These are phyloP conservation scores for Stegophylla sp. DNA, from an alignment of 2,888 invertebrate genomes.

Conservation along the genomic window DNA sequence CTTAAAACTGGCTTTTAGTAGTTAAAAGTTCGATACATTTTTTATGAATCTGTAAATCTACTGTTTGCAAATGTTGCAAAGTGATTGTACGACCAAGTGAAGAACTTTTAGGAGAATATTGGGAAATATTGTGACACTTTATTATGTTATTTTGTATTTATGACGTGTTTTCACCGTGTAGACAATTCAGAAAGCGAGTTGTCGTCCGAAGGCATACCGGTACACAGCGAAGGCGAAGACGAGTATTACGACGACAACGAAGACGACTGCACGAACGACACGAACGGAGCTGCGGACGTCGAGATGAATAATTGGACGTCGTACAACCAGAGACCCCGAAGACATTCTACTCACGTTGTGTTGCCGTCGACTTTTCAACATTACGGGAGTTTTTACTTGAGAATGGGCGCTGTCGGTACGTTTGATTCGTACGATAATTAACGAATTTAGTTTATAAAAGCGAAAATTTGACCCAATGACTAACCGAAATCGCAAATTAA, in stretches of 20 bases:
- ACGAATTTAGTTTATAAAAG: no score
- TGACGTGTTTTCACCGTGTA: neutral
- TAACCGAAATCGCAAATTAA: no score
- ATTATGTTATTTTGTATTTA: no score
- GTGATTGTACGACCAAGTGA: no score
- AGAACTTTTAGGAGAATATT: no score
- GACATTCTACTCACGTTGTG: slow-evolving; percentile 65
- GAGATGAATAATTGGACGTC: slow-evolving; percentile 58
- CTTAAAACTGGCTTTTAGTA: no score
- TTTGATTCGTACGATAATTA: no score
- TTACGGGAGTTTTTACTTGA: slow-evolving; percentile 89
- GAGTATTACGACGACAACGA: slow-evolving; percentile 61
- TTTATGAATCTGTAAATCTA: no score
- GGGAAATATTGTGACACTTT: no score
- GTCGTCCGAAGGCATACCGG: neutral
- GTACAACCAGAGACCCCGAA: neutral
- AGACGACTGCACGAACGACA: slow-evolving; percentile 64
- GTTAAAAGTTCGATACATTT: no score
- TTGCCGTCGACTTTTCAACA: slow-evolving; percentile 71
- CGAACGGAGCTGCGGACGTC: neutral
- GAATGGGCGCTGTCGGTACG: slow-evolving; percentile 90
- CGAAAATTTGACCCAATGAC: no score
- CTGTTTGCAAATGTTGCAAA: no score
- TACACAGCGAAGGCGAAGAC: slow-evolving; percentile 58
- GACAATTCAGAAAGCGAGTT: slow-evolving; percentile 40